Evolutionary conservation across 2,797 vertebrate species (phyloP), one percentile per base, ranked within the genome.

Genomic region (Malurus leucopterus): DNA sequence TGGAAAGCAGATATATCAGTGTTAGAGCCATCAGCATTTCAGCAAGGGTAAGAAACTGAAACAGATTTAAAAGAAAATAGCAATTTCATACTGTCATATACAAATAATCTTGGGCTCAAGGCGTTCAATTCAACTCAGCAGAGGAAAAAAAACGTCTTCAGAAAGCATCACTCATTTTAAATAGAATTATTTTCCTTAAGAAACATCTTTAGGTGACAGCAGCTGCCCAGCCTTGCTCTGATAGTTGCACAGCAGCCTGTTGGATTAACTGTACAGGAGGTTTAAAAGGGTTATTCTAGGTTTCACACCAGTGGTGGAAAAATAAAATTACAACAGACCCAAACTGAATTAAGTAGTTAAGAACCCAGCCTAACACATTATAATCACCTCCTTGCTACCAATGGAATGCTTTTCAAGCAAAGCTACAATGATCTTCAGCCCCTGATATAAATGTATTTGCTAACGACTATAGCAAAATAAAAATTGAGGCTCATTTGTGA

Each of bases 321-420:
- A 89, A 89, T 77, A 86, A 75, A 93, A 83, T 86, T 86, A 75
- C 53, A 67, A 63, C n/a, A 84, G 67, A 63, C n/a, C 18, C 30
- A 92, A 92, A 89, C 61, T 70, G 86, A 94, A 91, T 92, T 84
- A 91, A 53, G 57, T 51, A 70, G 73, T 72, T 84, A 84, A 93
- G 74, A 84, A 65, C 30, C 16, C 24, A 86, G 53, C 9, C 80
- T 88, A 89, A 78, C 70, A 50, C 0, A 0, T 89, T 78, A 53
- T 79, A 91, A 91, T 86, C 3, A 72, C 49, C 80, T 84, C 85
- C 70, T 89, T 7, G 2, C 44, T 91, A 72, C 44, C 2, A 2
- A 53, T 83, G 51, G 55, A 61, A 63, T 67, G 55, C 80, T 89
- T 89, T 75, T 55, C 63, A 75, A 89, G 63, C n/a, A 87, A 81